These are phyloP conservation scores for Thalassaphorura encarpata DNA, from an alignment of 1,140 invertebrate genomes.

Conservation along the genomic window DNA sequence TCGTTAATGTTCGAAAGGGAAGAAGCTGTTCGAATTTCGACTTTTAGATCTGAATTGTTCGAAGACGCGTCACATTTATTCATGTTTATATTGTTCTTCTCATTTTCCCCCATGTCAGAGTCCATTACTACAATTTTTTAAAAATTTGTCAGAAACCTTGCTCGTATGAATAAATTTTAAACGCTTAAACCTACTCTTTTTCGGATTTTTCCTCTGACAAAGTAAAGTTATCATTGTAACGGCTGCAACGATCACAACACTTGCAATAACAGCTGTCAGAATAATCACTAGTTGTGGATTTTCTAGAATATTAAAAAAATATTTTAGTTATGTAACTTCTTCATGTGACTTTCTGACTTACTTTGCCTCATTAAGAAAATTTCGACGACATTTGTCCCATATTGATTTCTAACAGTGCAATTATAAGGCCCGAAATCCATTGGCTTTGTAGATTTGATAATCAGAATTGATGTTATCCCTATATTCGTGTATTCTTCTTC, in stretches of 20 bases:
- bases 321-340: no score
- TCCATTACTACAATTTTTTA: conserved; percentile 35
- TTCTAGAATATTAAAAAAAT: no score
- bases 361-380: conserved; percentile 77
- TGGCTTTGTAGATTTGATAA: conserved; percentile 68
- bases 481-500: conserved; percentile 48
- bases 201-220: conserved; percentile 49
- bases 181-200: conserved; percentile 38
- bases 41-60: conserved; percentile 72
- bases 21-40: conserved; percentile 72
- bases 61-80: conserved; percentile 72
- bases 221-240: conserved; percentile 55
- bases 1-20: conserved; percentile 61
- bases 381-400: conserved; percentile 69
- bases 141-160: conserved; percentile 2
- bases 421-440: conserved; percentile 86
- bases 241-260: conserved; percentile 52
- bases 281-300: no score
- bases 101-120: conserved; percentile 56
- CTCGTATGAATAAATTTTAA: neutral
- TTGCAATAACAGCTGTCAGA: conserved; percentile 52
- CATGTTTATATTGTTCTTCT: no score
- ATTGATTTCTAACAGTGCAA: conserved; percentile 83
- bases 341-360: no score
- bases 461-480: conserved; percentile 67